Base-by-base conservation (phyloP, 2,888 invertebrate genomes). In the Drosophila lacicola region DNA sequence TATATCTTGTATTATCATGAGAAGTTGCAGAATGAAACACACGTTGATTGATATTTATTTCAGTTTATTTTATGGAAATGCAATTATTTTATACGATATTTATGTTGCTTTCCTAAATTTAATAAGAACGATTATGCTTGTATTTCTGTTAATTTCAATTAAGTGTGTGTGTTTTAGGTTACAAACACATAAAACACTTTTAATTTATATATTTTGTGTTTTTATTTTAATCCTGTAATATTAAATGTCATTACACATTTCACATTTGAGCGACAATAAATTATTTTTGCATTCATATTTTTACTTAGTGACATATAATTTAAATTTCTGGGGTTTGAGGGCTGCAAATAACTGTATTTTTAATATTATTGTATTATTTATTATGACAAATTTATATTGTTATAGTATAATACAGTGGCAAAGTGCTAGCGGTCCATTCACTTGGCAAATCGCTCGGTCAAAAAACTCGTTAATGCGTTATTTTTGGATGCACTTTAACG, bases 71-170 rank as follows among this genome's bases (percentile, higher is more conserved):
- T 62, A 74, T 78, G 69, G 70, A 74, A 78, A 76, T 74, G 74
- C 69, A 50, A 36, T 34, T 62, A 29, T 56, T 54, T 42, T 53
- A 63, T 53, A 57, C 74, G 75, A 78, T 74, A 74, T 58, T 62
- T 33, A 69, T 34, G 37, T 58, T 69, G 75, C 39, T 29, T 70
- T 58, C 74, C 79, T 74, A 79, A 74, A 53, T 74, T 74, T 65
- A 60, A 57, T 74, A 78, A 72, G 44, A 78, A 74, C 75, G 76
- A 79, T 76, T 76, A 79, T 76, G 75, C 61, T 61, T 79, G 56
- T 63, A 78, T 70, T 76, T 70, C 39, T 63, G 70, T 74, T 63
- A 62, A 62, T 54, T 64, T 75, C 34, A 57, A 54, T 71, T 56
- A 17, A 9, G 41, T 53, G 37, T 56, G 44, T 21, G 13, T 34